Base-by-base conservation (phyloP, 2,888 invertebrate genomes). In the Epinotia demarniana region DNA sequence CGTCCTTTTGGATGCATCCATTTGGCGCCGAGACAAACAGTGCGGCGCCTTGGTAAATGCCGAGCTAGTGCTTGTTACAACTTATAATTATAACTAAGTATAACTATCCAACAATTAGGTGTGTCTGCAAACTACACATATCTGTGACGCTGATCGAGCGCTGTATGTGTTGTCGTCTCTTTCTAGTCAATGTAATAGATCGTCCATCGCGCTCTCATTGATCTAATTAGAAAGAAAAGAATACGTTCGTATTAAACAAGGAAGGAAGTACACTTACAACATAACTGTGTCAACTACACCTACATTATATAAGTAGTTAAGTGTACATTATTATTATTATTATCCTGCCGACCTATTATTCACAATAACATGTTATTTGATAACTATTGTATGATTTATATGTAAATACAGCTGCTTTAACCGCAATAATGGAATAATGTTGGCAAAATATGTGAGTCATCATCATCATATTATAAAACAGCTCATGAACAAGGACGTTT, bases 311-410 rank as follows among this genome's bases (percentile, higher is more conserved):
- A 53, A 53, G 3, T n/a, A 33, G 61, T n/a, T 39, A 61, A 2
- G 11, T n/a, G 8, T 3, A 27, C 3, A 27, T 27, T 27, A 27
- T 27, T 27, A 27, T 27, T 27, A 64, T 62, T 8, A 39, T 39
- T 39, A 64, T 62, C 3, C 43, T 39, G 49, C 1, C 3, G 27
- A 16, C 6, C 61, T 66, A 23, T 64, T 64, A 64, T 66, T 66
- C 23, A 66, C 49, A 53, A 53, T 27, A 66, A 53, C 49, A 66
- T 19, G 27, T 66, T 66, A 66, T 66, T 66, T 66, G 64, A 66
- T 66, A 66, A 66, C 18, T 19, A 43, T 23, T 39, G 9, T 39
- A 39, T 39, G 39, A 39, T 39, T 39, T 53, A 49, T 23, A 27
- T 23, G 11, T 66, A 66, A 64, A 64, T 53, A 27, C 64, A 66